phyloP scores from a whole-genome alignment of 2,797 vertebrate genomes.

The Astyanax mexicanus region DNA sequence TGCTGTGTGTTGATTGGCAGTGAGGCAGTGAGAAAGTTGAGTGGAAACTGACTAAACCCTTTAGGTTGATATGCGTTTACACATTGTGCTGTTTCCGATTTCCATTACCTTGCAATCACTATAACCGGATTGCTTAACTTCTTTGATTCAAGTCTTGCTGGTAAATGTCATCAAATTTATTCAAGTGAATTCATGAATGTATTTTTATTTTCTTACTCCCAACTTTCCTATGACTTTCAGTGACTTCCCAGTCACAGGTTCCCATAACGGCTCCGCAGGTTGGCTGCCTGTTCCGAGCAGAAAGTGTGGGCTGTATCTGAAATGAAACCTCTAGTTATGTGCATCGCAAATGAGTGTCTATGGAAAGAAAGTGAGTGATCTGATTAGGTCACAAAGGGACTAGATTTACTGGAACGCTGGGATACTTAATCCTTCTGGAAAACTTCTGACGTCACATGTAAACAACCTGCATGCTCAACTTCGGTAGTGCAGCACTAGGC shows the following conservation, averaged over 20 bases:
- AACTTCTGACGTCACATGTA: not conserved
- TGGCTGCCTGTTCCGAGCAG: not conserved
- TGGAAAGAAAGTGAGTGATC: not conserved
- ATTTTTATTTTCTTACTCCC: not conserved
- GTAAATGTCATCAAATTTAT: too few relatives aligned
- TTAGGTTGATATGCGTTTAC: not conserved
- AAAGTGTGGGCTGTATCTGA: not conserved
- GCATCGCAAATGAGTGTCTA: not conserved
- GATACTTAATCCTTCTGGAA: slow-evolving; percentile 33
- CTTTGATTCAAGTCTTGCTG: not conserved
- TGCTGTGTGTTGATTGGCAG: not conserved
- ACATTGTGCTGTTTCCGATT: not conserved
- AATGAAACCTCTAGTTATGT: not conserved
- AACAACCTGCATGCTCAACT: not conserved
- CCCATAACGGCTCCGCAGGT: not conserved
- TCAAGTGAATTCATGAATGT: too few relatives aligned
- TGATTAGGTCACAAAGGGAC: not conserved
- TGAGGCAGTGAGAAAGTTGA: too few relatives aligned
- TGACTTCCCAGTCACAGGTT: not conserved
- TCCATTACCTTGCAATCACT: not conserved
- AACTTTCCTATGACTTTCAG: not conserved
- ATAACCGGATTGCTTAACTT: not conserved
- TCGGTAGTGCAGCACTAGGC: not conserved
- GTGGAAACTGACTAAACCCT: not conserved
- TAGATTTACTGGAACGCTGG: not conserved